Base-by-base conservation (phyloP, 2,888 invertebrate genomes). In the Archaeoteleia sp. region DNA sequence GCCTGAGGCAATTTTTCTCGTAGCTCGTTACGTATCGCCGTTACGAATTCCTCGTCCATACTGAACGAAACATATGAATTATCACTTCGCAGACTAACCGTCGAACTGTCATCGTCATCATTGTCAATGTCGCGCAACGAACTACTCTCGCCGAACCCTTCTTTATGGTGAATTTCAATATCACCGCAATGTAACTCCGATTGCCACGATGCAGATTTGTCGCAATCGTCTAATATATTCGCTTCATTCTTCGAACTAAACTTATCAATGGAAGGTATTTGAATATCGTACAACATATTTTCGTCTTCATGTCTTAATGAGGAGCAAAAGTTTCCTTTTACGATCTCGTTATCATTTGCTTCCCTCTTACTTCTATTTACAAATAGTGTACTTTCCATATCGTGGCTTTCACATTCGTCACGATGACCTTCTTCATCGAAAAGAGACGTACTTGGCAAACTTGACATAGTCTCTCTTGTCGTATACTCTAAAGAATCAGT, bases 1-100 rank as follows among this genome's bases (percentile, higher is more conserved):
- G 91, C 91, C 60, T 90, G 87, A 6, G 92, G 92, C 70, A 93
- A 86, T 82, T 92, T 93, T 74, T 91, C 88, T 72, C 90, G 87
- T 35, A 93, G 82, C 81, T 93, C 93, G 74, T 91, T 91, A 62
- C 92, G 86, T 61, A 93, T 87, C 0, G 92, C 92, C 29, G 90
- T 87, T 74, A 92, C 91, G 72, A 91, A 90, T 77, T 91, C 92
- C 75, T 91, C 92, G 75, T 92, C 91, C 62, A 92, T 85, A 10
- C 87, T 88, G 57, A 90, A 88, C 0, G 88, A 87, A 12, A 89
- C 89, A 67, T 90, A 89, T 35, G 87, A 79, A 67, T 88, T 87
- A 25, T 88, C 86, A 53, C 85, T 88, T 1, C 86, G 81, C 12
- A 85, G 70, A 1, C 86, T 86, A 30, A 88, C 87, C 0, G 88